Evolutionary conservation across 2,113 vertebrate genomes (phyloP).

Genomic region (Sceloporus undulatus): DNA sequence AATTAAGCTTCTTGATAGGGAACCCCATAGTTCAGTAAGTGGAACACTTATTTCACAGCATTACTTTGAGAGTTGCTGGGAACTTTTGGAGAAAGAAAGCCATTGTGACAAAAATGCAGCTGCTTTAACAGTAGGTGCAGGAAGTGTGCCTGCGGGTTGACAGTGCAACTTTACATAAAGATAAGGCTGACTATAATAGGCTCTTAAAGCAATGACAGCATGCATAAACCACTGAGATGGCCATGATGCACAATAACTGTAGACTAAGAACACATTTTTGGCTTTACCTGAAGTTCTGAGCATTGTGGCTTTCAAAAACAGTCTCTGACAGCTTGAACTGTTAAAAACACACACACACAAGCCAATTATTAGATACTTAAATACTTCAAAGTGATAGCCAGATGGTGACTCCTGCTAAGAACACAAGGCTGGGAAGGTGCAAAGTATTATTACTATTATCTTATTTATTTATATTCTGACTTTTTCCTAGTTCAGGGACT

Average conservation of each 20-base stretch:
- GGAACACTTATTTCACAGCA: constrained; percentile 17
- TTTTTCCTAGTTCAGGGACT: no score
- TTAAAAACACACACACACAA: constrained; percentile 11
- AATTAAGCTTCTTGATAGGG: constrained; percentile 29
- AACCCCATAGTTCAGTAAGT: background rate
- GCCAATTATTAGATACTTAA: background rate
- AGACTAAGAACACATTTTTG: constrained; percentile 23
- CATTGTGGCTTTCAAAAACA: background rate
- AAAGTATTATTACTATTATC: no score
- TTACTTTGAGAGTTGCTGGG: constrained; percentile 1
- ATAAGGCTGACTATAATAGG: background rate
- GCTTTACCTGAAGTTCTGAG: constrained; percentile 7
- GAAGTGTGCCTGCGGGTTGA: background rate
- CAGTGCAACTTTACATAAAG: constrained; percentile 5
- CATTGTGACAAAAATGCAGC: constrained; percentile 11
- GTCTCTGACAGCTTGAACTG: constrained; percentile 8
- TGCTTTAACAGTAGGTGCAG: background rate
- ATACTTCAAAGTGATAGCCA: background rate
- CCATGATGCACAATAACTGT: background rate
- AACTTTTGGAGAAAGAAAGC: constrained; percentile 13
- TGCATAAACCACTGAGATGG: constrained; percentile 6
- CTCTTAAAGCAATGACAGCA: constrained; percentile 10
- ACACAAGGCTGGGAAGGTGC: background rate
- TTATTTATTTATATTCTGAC: no score
- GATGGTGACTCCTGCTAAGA: background rate